Conservation (phyloP, 2,797 vertebrate species). For the Phoxinus dragarum region DNA sequence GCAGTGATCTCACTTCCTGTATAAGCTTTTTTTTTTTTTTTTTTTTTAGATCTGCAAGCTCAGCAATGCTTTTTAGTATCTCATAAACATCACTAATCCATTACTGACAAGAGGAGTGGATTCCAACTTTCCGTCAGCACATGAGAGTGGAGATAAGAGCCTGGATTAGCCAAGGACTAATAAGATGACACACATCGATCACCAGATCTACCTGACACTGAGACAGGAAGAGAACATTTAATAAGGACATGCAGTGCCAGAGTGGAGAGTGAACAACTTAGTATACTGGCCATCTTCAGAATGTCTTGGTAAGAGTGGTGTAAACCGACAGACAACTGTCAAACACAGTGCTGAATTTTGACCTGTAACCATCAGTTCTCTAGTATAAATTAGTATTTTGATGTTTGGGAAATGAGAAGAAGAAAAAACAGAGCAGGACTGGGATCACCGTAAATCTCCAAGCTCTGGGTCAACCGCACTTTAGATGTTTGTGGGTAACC, state of each 20-base stretch:
- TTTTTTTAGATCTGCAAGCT: conserved; percentile 48
- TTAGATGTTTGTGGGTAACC: not conserved
- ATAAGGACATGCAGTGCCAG: conserved; percentile 4
- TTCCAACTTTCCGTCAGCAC: conserved; percentile 64
- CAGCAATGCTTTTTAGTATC: conserved; percentile 41
- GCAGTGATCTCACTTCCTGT: conserved; percentile 28
- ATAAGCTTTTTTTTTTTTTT: conserved; percentile 17
- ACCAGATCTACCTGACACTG: conserved; percentile 13
- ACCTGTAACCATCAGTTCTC: not conserved
- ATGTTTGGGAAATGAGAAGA: not conserved
- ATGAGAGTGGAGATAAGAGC: conserved; percentile 50
- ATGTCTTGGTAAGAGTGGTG: not conserved
- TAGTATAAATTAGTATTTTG: not conserved
- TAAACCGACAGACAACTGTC: not conserved
- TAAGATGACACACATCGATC: conserved; percentile 45
- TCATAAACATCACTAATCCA: conserved; percentile 56
- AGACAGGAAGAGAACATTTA: conserved; percentile 1
- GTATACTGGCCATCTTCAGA: not conserved
- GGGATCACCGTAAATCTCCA: not conserved
- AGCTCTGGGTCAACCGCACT: not conserved
- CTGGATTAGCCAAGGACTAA: conserved; percentile 54
- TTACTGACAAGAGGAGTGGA: conserved; percentile 49
- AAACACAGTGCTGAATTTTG: not conserved
- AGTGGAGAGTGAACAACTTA: not conserved
- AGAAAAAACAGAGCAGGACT: not conserved